Evolutionary conservation across 2,888 invertebrate species (phyloP), one percentile per base, ranked within the genome.

Genomic region (Macrosoma leucophasiata): DNA sequence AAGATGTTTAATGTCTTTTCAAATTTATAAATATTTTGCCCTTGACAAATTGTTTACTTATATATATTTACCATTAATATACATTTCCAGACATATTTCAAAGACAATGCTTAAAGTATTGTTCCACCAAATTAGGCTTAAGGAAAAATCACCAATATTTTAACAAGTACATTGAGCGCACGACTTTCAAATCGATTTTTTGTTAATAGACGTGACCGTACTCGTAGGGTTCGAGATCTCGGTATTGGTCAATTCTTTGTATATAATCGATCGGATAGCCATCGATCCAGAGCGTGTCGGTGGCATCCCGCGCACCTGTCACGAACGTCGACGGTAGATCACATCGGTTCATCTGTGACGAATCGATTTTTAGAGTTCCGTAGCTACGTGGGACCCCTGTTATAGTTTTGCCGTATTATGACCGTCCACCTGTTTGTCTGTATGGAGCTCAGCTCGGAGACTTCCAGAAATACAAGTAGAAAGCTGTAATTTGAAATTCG

Each of bases 311-410:
- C 50, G 64, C 77, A 78, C 77, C 75, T 77, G 76, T 70, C 67
- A 63, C 67, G 69, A 62, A 55, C 52, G 44, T 28, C 44, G 50
- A 44, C 69, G 63, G 74, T 82, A 76, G 67, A 78, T 76, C 82
- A 79, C 79, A 73, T 58, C 60, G 51, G 53, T 52, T 60, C 61
- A 57, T 60, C 71, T 63, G 51, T 69, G 73, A 76, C 82, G 71
- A 82, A 82, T 82, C 55, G 69, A 81, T 82, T 77, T 56, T 40
- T n/a, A n/a, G n/a, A n/a, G n/a, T n/a, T n/a, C n/a, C n/a, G n/a
- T n/a, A n/a, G 42, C 54, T 57, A 60, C 63, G 55, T 25, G 14
- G 14, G 13, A 25, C 29, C 29, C n/a, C n/a, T n/a, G n/a, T n/a
- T n/a, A n/a, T n/a, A n/a, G n/a, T n/a, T n/a, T n/a, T n/a, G n/a